These are phyloP conservation scores for Odontocerum albicorne DNA, from an alignment of 2,888 invertebrate species.

Conservation along the genomic window DNA sequence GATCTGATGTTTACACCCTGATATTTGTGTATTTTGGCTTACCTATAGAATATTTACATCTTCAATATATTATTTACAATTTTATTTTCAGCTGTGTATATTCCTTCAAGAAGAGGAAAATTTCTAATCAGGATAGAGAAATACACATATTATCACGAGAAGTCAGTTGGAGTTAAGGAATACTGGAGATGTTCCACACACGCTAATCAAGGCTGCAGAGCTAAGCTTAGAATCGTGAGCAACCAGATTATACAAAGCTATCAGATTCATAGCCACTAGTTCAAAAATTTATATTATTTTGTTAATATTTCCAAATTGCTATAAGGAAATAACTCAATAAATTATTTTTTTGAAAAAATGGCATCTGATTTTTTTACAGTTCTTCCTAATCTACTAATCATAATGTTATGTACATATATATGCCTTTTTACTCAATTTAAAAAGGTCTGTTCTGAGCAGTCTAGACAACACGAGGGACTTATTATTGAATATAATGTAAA, in stretches of 20 bases:
- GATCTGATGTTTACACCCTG: no score
- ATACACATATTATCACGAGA: conserved; percentile 7
- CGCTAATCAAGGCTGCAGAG: conserved; percentile 4
- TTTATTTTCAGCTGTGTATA: conserved; percentile 10
- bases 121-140: not conserved
- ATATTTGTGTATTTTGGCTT: no score
- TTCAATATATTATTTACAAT: not conserved
- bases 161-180: not conserved
- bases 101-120: not conserved
- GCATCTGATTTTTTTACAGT: not conserved
- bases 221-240: not conserved
- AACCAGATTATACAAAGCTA: conserved; percentile 1
- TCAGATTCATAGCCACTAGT: not conserved
- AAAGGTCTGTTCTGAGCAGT: no score
- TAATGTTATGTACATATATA: no score
- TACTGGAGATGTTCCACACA: conserved; percentile 21
- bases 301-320: not conserved
- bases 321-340: no score
- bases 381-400: not conserved
- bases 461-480: no score
- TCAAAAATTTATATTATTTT: not conserved
- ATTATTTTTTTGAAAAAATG: not conserved
- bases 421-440: no score
- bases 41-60: no score
- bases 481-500: no score